These are phyloP conservation scores for Parauchenoglanis punctatus DNA, from an alignment of 2,797 vertebrate genomes.

Conservation along the genomic window DNA sequence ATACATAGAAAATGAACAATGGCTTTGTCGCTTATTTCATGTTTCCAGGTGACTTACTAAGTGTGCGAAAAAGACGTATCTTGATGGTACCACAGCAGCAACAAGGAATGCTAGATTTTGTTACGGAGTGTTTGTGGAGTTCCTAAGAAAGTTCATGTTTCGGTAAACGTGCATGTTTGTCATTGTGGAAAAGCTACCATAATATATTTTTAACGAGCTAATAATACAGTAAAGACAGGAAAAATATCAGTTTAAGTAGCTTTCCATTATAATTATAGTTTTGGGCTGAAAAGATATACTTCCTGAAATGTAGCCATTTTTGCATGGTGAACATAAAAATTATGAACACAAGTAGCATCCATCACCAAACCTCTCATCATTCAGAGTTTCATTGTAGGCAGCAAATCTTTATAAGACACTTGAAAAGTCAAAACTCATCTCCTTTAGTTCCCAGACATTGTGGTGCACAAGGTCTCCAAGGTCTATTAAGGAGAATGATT, in stretches of 20 bases:
- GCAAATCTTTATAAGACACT: conserved; percentile 3
- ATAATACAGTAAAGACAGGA: conserved; percentile 25
- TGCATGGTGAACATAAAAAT: not conserved
- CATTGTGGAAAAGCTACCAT: not conserved
- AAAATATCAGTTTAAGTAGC: conserved; percentile 6
- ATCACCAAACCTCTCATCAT: conserved; percentile 17
- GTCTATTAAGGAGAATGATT: conserved; percentile 36
- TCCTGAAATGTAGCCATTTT: not conserved
- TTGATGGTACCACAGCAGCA: not conserved
- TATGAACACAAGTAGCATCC: conserved; percentile 10
- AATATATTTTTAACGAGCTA: conserved; percentile 23
- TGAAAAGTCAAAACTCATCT: conserved; percentile 10
- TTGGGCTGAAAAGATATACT: not conserved
- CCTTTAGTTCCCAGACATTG: conserved; percentile 19
- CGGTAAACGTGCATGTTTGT: not conserved
- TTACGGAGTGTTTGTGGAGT: not conserved
- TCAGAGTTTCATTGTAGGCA: not conserved
- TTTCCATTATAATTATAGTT: conserved; percentile 22
- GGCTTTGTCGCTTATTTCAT: not conserved
- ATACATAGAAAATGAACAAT: not conserved
- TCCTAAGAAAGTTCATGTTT: not conserved
- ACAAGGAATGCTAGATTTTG: not conserved
- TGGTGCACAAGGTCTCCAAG: not conserved
- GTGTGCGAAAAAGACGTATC: not conserved
- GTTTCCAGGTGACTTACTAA: not conserved